Conservation (phyloP, 2,797 vertebrate species). For the Manis javanica region DNA sequence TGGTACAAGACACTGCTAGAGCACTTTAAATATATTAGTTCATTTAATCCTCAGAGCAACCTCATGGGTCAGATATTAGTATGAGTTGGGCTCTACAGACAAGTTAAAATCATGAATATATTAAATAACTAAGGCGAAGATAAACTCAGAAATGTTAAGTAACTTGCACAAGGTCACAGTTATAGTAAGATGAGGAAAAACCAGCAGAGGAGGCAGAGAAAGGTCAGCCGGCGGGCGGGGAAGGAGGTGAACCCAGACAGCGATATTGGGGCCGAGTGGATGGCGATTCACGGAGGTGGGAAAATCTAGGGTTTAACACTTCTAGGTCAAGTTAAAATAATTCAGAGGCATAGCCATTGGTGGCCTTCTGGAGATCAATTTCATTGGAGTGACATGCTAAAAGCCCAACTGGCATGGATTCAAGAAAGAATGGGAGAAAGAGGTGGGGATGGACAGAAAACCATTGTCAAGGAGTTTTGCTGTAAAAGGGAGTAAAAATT, state of each 20-base stretch:
- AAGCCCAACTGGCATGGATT: background rate
- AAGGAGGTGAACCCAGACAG: background rate
- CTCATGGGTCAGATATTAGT: background rate
- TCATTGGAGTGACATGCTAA: background rate
- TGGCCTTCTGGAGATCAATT: background rate
- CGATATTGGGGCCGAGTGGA: too few relatives aligned
- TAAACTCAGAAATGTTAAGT: background rate
- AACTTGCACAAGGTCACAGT: background rate
- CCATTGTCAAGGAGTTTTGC: background rate
- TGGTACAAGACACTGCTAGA: background rate
- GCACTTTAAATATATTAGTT: background rate
- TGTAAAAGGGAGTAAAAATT: background rate
- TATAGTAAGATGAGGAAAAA: background rate
- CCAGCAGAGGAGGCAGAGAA: background rate
- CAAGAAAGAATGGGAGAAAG: background rate
- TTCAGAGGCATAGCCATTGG: background rate
- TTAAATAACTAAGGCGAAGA: too few relatives aligned
- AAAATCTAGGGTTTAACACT: background rate
- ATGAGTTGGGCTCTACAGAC: background rate
- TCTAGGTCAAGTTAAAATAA: background rate
- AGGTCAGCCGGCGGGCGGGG: too few relatives aligned
- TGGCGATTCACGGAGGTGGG: background rate
- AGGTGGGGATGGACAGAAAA: background rate
- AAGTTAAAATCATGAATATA: too few relatives aligned
- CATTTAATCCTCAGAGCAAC: background rate